Base-by-base conservation (phyloP, 2,797 vertebrate genomes). In the Tokudaia muenninki region DNA sequence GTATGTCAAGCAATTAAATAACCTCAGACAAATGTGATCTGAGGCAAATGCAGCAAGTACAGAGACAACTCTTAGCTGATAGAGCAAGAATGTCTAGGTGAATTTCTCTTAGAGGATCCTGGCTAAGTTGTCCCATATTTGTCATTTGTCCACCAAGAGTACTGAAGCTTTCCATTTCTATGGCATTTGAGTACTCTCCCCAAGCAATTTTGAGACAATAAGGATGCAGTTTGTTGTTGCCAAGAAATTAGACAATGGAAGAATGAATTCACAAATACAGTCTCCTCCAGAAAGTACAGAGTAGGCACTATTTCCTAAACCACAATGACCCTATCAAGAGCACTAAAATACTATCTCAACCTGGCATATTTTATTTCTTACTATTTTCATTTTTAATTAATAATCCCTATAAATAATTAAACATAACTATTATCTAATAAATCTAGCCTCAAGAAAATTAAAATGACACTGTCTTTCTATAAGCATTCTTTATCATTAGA, bases 1-100 rank as follows among this genome's bases (percentile, higher is more conserved):
- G 91, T 52, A 67, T 93, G 57, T 11, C 75, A 72, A 67, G 67
- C 91, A 92, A 98, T 97, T 97, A 97, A 97, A 96, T 93, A 90
- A 96, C 93, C 87, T 89, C 91, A 95, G 81, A 50, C 34, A 97
- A 96, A 94, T 89, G 55, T 57, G 55, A 94, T 88, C 72, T 96
- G 65, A 95, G 70, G 44, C 90, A 83, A 57, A 92, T 50, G 89
- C n/a, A 92, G 29, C 34, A 65, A 72, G 52, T 31, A 88, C 37
- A 93, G 61, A 80, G 92, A 75, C 1, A 92, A 50, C 34, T 75
- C 50, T 79, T 95, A 59, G 84, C 6, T 79, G 84, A 67, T 37
- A 87, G 67, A 86, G 89, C 77, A 44, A 95, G 78, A 83, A 37
- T 37, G n/a, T 96, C 31, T 47, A 81, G 52, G 26, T 41, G 55